Conservation (phyloP, 2,888 invertebrate species). For the Pristionchus fissidentatus region DNA sequence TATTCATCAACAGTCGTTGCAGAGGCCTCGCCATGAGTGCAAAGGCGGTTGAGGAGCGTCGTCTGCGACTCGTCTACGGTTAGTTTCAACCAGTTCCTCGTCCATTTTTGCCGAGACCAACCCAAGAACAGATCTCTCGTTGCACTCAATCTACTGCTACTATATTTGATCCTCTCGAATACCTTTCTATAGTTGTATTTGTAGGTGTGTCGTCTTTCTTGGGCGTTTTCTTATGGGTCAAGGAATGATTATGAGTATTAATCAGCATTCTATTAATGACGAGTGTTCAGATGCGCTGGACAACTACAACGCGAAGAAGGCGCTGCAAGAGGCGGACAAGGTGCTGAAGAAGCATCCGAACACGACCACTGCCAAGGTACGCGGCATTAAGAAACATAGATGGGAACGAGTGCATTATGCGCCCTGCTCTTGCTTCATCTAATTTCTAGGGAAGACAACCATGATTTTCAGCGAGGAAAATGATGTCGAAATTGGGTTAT, state of each 20-base stretch:
- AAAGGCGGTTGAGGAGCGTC: constrained; percentile 56
- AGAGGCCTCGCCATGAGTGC: constrained; percentile 30
- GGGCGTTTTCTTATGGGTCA: too few relatives aligned
- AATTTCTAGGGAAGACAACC: not conserved
- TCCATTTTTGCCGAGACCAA: not conserved
- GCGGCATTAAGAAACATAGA: not conserved
- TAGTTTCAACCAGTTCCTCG: not conserved
- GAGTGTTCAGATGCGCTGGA: constrained; percentile 80
- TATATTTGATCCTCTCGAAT: too few relatives aligned
- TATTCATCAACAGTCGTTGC: not conserved
- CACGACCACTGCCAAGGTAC: constrained; percentile 87
- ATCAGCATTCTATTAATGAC: not conserved
- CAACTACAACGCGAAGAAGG: constrained; percentile 95
- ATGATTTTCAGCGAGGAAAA: not conserved
- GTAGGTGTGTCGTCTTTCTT: too few relatives aligned
- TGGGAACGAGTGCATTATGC: not conserved
- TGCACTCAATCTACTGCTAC: not conserved
- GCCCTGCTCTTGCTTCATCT: not conserved
- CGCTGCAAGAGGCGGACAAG: constrained; percentile 95
- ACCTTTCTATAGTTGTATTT: too few relatives aligned
- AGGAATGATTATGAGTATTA: not conserved
- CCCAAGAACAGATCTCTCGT: too few relatives aligned
- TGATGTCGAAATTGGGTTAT: too few relatives aligned
- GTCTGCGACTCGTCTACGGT: constrained; percentile 62
- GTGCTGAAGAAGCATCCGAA: constrained; percentile 92